These are phyloP conservation scores for Dasysyrphus tricinctus DNA, from an alignment of 2,888 invertebrate species.

Conservation along the genomic window DNA sequence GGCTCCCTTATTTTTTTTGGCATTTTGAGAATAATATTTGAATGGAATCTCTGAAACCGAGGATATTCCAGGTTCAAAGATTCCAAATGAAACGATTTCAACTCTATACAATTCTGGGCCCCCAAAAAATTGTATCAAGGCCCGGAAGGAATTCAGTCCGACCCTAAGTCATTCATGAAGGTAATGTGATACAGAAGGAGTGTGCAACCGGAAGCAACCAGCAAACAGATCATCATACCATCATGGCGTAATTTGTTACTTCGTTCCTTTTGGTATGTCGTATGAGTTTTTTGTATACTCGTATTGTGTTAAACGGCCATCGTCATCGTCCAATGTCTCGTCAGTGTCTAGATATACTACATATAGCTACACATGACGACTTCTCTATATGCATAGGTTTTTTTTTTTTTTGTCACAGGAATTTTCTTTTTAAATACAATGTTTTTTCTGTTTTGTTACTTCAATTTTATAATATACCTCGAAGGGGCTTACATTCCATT, in stretches of 20 bases:
- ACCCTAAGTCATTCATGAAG: neutral
- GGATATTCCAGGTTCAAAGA: no score
- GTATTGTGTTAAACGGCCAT: conserved; percentile 38
- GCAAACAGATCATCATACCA: conserved; percentile 72
- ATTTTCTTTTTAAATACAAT: conserved; percentile 33
- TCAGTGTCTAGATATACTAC: conserved; percentile 61
- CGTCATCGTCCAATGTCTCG: conserved; percentile 64
- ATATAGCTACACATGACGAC: neutral
- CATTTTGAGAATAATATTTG: no score
- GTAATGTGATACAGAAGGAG: conserved; percentile 3
- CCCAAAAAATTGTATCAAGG: neutral
- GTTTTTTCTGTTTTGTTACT: conserved; percentile 5
- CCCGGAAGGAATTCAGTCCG: neutral
- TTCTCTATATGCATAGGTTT: neutral
- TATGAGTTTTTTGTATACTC: conserved; percentile 24
- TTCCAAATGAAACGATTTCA: neutral
- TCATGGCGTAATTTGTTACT: conserved; percentile 70
- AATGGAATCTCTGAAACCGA: no score
- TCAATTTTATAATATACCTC: conserved; percentile 56
- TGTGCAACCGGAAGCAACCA: conserved; percentile 62
- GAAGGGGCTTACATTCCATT: conserved; percentile 13
- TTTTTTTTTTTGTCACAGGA: conserved; percentile 30
- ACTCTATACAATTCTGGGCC: neutral
- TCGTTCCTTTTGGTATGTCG: conserved; percentile 42
- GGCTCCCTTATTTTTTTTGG: no score